Evolutionary conservation across 1,140 invertebrate species (phyloP), one percentile per base, ranked within the genome.

Genomic region (Lepidostoma basale): DNA sequence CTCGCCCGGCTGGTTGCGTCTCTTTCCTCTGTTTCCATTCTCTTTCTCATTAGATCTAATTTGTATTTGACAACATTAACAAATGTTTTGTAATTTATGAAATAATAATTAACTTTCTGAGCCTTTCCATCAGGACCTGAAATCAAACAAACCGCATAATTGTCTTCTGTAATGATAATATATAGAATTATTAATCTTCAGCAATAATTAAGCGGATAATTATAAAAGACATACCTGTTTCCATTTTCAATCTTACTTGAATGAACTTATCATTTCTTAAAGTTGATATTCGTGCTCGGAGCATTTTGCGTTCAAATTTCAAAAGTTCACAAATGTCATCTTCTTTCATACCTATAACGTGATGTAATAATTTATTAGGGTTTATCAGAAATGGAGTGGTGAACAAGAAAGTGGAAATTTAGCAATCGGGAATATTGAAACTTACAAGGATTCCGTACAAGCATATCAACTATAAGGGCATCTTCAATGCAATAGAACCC

Each of bases 31-130:
- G 93, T 95, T 80, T 98, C 96, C 86, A 98, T 91, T 77, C 95
- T 90, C 76, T 96, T 94, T 45, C 95, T 86, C 91, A 98, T 96
- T 74, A 96, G 85, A 83, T 98, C 96, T 74, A 98, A 81, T 84
- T 98, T 98, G 78, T 98, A 98, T 80, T 98, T 98, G 0, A 96
- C 92, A 22, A 98, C 94, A 85, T 98, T 98, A 2, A 98, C 96
- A 83, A 98, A 98, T 14, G 90, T 92, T 85, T 96, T 96, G 78
- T 98, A 98, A 82, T 97, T 97, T 69, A 98, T 98, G 76, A 96
- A 98, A 80, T 98, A 98, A 82, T 98, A 98, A 79, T 97, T 98
- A 6, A 98, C 94, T 87, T 96, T 94, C 75, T 96, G 95, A 16
- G 94, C 93, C 85, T 96, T 97, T n/a, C 94, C 94, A 84, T 98